Percentiles rank a stretch among this genome's conserved stretches.
Evolutionary conservation across 2,888 invertebrate genomes (phyloP).

Genomic region (Diadegma fenestrale): DNA sequence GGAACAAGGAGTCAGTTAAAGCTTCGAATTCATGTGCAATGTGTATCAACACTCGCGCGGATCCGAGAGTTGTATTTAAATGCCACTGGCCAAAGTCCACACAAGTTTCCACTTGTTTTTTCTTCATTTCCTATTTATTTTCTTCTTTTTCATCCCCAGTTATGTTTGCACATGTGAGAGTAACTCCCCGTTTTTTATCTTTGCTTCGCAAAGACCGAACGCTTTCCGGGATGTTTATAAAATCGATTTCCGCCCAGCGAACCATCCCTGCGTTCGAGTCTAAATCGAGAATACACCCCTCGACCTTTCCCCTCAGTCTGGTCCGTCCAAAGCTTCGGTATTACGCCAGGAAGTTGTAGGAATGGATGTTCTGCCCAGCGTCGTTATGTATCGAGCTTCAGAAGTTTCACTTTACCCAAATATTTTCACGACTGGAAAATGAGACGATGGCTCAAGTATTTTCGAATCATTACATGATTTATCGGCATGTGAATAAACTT

Average conservation of each 20-base stretch:
- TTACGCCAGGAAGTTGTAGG: neutral
- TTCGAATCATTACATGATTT: neutral
- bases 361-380: neutral
- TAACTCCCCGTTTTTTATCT: constrained; percentile 1
- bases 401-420: neutral
- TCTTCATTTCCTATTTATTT: constrained; percentile 1
- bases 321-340: neutral
- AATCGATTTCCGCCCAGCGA: constrained; percentile 48
- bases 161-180: constrained; percentile 12
- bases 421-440: neutral
- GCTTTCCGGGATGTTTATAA: constrained; percentile 31
- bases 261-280: constrained; percentile 8
- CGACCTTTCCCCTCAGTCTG: neutral
- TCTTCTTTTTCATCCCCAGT: neutral
- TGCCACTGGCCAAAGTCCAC: neutral
- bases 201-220: constrained; percentile 17
- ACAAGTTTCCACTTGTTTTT: neutral
- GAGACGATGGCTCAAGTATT: neutral
- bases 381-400: neutral
- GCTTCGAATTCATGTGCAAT: neutral
- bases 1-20: neutral
- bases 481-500: neutral
- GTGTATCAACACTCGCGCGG: no score
- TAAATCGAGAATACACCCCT: constrained; percentile 38
- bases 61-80: neutral